Evolutionary conservation across 2,113 vertebrate species (phyloP).

Genomic region (Aegotheles bennettii): DNA sequence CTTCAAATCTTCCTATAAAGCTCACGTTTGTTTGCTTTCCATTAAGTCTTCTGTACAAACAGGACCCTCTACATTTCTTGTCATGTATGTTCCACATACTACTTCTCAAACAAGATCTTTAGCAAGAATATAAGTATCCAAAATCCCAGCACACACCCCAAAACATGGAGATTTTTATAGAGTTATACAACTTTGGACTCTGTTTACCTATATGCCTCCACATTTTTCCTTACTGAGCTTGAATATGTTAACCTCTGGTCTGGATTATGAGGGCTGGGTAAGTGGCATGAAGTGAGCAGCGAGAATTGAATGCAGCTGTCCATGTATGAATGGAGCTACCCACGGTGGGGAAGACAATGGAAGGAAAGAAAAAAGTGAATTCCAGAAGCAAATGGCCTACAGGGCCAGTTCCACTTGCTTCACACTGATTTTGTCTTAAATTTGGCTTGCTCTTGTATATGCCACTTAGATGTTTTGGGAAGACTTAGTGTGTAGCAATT

Average conservation of each 20-base stretch:
- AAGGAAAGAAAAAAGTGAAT: constrained; percentile 34
- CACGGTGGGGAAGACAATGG: constrained; percentile 41
- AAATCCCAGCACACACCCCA: background rate
- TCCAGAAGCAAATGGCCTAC: constrained; percentile 47
- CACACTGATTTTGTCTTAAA: constrained; percentile 42
- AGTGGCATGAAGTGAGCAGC: constrained; percentile 57
- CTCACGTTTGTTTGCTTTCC: background rate
- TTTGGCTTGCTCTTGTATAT: constrained; percentile 16
- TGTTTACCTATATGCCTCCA: background rate
- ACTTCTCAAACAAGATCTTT: background rate
- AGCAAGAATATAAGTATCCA: background rate
- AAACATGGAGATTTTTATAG: background rate
- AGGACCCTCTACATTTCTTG: background rate
- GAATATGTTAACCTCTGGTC: constrained; percentile 32
- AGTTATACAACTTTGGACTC: background rate
- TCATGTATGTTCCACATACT: background rate
- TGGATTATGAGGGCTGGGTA: constrained; percentile 42
- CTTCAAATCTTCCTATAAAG: background rate
- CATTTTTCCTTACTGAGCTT: background rate
- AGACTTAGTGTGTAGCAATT: constrained; percentile 44
- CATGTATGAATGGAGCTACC: constrained; percentile 33
- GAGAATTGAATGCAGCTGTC: constrained; percentile 53
- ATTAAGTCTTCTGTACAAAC: background rate
- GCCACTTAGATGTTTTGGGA: constrained; percentile 23
- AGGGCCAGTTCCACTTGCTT: constrained; percentile 43